phyloP scores from a whole-genome alignment of 2,888 invertebrate species.

The Lamproptera curius region DNA sequence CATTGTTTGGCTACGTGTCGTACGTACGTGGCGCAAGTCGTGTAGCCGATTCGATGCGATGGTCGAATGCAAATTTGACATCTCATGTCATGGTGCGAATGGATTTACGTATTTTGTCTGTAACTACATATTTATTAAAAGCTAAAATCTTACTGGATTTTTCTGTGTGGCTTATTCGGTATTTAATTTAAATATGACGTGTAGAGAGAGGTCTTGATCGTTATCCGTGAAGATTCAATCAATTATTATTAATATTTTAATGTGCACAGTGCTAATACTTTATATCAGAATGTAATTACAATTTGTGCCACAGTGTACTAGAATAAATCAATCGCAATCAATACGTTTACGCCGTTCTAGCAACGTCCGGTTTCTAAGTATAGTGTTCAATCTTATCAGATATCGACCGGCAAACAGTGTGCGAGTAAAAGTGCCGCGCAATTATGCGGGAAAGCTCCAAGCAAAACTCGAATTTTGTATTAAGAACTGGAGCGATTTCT shows the following conservation, averaged over 20 bases:
- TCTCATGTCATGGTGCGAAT: conserved; percentile 2
- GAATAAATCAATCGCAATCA: conserved; percentile 1
- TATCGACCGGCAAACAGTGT: conserved; percentile 7
- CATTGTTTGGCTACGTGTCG: conserved; percentile 34
- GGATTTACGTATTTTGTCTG: no score
- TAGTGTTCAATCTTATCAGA: conserved; percentile 1
- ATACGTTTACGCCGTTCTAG: conserved; percentile 6
- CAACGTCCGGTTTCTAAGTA: conserved; percentile 10
- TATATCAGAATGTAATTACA: no score
- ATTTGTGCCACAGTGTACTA: no score
- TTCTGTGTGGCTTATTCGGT: no score
- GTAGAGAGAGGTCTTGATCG: no score
- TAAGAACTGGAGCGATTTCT: conserved; percentile 15
- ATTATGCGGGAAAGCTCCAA: conserved; percentile 10
- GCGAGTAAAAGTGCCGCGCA: conserved; percentile 8
- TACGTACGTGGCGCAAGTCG: conserved; percentile 21
- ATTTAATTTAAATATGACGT: no score
- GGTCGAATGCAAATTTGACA: conserved; percentile 27
- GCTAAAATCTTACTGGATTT: no score
- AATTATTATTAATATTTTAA: no score
- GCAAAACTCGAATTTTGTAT: conserved; percentile 9
- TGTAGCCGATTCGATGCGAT: conserved; percentile 21
- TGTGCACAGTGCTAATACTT: no score
- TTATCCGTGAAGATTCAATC: no score
- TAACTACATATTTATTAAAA: no score